A percentile compares a stretch with the other conserved stretches of the same genome.
phyloP scores from a whole-genome alignment of 2,797 vertebrate genomes.

The Acipenser oxyrinchus region DNA sequence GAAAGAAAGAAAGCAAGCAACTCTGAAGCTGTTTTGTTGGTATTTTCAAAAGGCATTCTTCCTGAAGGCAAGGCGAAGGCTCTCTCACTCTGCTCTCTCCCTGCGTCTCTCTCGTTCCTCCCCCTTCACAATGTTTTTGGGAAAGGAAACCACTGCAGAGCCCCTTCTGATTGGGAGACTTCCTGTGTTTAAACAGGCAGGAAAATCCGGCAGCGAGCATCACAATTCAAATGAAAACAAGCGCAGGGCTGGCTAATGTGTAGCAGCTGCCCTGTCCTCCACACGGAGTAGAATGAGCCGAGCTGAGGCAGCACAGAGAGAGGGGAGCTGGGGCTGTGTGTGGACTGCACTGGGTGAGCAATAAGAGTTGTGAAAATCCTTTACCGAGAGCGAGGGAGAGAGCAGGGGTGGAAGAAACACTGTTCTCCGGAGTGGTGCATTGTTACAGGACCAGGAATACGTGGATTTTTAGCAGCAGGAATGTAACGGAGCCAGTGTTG shows the following conservation, averaged over 20 bases:
- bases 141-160: conserved; percentile 75
- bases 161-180: conserved; percentile 81
- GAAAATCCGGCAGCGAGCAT: conserved; percentile 83
- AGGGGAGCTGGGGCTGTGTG: conserved; percentile 41
- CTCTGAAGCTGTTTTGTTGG: no score
- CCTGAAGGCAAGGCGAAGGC: no score
- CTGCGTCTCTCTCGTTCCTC: conserved; percentile 6
- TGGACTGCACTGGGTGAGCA: no score
- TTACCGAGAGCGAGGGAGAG: neutral
- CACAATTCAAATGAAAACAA: conserved; percentile 91
- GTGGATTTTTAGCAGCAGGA: no score
- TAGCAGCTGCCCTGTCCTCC: conserved; percentile 61
- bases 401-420: no score
- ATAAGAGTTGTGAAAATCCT: no score
- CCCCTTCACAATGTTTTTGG: conserved; percentile 45
- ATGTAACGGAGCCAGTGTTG: no score
- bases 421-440: no score
- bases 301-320: conserved; percentile 16
- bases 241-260: conserved; percentile 43
- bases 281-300: conserved; percentile 22
- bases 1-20: no score
- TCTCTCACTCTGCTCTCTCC: neutral
- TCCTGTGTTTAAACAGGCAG: conserved; percentile 93
- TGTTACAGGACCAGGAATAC: no score
- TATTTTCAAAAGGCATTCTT: no score